phyloP scores from a whole-genome alignment of 2,797 vertebrate genomes.

The Odontamblyopus rebecca region DNA sequence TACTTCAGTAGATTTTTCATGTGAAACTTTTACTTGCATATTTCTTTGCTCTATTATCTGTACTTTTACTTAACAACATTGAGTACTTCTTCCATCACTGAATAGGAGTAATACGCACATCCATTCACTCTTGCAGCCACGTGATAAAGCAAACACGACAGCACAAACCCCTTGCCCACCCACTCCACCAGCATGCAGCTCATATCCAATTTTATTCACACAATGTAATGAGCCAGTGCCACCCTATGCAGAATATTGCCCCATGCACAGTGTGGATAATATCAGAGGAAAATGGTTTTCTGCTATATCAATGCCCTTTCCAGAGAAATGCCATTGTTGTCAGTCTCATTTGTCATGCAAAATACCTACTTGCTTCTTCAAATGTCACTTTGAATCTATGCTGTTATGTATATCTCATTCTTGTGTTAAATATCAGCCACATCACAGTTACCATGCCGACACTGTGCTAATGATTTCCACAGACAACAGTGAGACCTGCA shows the following conservation, averaged over 20 bases:
- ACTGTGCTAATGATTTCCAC: not conserved
- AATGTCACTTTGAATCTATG: conserved; percentile 12
- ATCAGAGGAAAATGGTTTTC: not conserved
- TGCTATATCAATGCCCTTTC: conserved; percentile 19
- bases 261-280: not conserved
- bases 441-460: conserved; percentile 5
- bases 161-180: no score
- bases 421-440: conserved; percentile 17
- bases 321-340: conserved; percentile 11
- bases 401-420: not conserved
- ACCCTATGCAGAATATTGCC: not conserved
- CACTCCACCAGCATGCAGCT: no score
- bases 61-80: no score
- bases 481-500: conserved; percentile 14
- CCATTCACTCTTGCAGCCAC: no score
- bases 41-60: no score
- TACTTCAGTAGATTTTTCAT: no score
- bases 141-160: not conserved
- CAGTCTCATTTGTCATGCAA: conserved; percentile 5
- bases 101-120: no score
- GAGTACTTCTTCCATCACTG: no score
- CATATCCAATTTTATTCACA: not conserved
- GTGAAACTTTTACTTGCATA: no score
- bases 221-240: not conserved
- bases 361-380: conserved; percentile 11